Base-by-base conservation (phyloP, 2,888 invertebrate genomes). In the Uropetala carovei region DNA sequence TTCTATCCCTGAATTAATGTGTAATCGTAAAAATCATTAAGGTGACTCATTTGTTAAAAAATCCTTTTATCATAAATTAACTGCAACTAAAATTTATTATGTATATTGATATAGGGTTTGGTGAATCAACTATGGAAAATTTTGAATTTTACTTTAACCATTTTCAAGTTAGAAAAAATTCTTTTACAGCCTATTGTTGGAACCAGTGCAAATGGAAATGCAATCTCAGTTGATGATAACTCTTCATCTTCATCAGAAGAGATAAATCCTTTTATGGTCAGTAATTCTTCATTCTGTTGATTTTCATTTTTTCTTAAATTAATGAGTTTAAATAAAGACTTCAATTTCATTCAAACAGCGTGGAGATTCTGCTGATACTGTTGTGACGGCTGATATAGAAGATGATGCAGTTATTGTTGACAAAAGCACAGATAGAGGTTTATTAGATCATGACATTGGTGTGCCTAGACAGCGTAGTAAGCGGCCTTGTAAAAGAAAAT, bases 401-500 rank as follows among this genome's bases (percentile, higher is more conserved):
- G 93, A 94, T 56, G 93, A 93, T 27, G 93, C 93, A 9, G 93
- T 93, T n/a, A 86, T 92, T 22, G 92, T 92, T 83, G 75, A 85
- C 30, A 30, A 58, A 18, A 58, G 30, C 14, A 60, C 27, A 43
- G 64, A 68, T 43, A 75, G 18, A 27, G 22, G 16, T 56, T 86
- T 86, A 59, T n/a, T 75, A 22, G 75, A 75, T 86, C 60, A 59
- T 82, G 22, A 81, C 96, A 96, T 93, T 95, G 96, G 68, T 96
- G 96, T 93, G 97, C 97, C 9, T 97, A 97, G 97, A 97, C 97
- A 93, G 97, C 97, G 93, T 96, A 97, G 89, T 56, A 89, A 89
- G 30, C 64, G 18, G 64, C n/a, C 22, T 11, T 16, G 64, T 18
- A 89, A 89, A 58, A 89, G 89, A 59, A 89, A 64, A 27, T 13